These are phyloP conservation scores for Theodoxus fluviatilis DNA, from an alignment of 2,888 invertebrate genomes.

Conservation along the genomic window DNA sequence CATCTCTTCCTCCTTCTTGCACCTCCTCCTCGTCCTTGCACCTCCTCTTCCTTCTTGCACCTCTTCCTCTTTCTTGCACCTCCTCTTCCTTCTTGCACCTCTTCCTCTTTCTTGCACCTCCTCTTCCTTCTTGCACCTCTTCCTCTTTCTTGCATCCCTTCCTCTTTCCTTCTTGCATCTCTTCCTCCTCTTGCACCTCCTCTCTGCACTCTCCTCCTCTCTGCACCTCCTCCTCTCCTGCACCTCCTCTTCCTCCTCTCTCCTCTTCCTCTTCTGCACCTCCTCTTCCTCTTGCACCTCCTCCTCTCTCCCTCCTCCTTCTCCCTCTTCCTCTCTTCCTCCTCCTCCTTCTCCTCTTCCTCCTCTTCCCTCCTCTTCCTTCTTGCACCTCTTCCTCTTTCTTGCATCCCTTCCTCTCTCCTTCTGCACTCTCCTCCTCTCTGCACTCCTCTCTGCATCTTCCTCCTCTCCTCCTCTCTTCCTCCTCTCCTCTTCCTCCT, in stretches of 20 bases:
- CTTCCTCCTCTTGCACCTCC: neutral
- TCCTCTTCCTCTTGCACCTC: neutral
- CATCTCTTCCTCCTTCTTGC: neutral
- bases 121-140: neutral
- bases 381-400: neutral
- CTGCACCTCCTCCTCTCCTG: neutral
- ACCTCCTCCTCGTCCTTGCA: neutral
- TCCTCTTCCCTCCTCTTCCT: neutral
- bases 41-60: neutral
- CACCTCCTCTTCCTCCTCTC: neutral
- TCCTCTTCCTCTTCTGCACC: neutral
- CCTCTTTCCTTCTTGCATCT: neutral
- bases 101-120: no score
- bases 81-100: neutral
- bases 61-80: neutral
- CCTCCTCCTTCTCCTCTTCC: constrained; percentile 7
- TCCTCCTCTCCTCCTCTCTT: no score
- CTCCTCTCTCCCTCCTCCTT: neutral
- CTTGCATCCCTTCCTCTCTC: neutral
- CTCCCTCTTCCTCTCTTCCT: constrained; percentile 5
- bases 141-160: neutral
- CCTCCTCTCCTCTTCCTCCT: neutral
- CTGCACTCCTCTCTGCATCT: no score
- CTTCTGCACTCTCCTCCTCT: neutral
- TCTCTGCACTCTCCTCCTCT: neutral